Conservation (phyloP, 1,140 invertebrate species). For the Drosophila bocqueti region DNA sequence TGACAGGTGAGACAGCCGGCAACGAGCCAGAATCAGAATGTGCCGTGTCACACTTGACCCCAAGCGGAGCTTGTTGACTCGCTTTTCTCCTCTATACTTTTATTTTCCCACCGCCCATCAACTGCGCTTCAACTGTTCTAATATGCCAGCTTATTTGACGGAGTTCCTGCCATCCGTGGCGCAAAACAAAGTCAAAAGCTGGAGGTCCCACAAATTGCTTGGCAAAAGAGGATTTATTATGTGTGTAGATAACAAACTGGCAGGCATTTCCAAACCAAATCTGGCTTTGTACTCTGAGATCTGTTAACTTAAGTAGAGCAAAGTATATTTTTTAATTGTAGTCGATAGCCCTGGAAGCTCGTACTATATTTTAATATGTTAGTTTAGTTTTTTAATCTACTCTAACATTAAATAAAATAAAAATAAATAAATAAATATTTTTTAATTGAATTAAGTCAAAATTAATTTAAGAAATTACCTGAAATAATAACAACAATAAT, state of each 20-base stretch:
- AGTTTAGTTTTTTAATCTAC: too few relatives aligned
- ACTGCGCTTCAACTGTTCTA: conserved; percentile 45
- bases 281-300: neutral
- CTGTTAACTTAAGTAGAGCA: neutral
- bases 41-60: conserved; percentile 64
- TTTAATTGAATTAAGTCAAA: neutral
- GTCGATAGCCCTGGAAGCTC: too few relatives aligned
- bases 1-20: conserved; percentile 39
- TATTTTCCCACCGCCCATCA: neutral
- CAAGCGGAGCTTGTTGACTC: conserved; percentile 43
- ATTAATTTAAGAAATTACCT: neutral
- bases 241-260: neutral
- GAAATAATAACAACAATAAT: neutral
- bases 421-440: too few relatives aligned
- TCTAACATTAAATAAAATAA: too few relatives aligned
- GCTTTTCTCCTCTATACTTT: conserved; percentile 21
- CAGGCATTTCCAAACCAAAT: neutral
- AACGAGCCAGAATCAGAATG: conserved; percentile 61
- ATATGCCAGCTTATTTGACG: conserved; percentile 63
- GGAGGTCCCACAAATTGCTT: conserved; percentile 46
- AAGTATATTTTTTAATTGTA: neutral
- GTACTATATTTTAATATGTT: too few relatives aligned
- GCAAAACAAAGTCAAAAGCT: conserved; percentile 8
- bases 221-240: conserved; percentile 27
- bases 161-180: conserved; percentile 13